These are phyloP conservation scores for Drosophila heteroneura DNA, from an alignment of 2,888 invertebrate species.

Conservation along the genomic window DNA sequence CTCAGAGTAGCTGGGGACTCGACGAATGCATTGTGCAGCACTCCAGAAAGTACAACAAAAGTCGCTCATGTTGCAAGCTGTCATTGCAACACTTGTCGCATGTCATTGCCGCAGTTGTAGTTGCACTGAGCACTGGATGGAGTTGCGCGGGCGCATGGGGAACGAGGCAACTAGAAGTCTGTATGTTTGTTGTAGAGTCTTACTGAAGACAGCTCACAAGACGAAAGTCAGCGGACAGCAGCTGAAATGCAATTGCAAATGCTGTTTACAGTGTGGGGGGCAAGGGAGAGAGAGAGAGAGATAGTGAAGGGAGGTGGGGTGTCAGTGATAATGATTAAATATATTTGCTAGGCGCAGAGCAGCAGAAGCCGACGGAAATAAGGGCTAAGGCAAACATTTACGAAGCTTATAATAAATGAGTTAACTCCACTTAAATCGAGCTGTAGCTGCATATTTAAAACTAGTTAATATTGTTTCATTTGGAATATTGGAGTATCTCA, in stretches of 20 bases:
- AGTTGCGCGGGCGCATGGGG: background rate
- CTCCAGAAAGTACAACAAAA: constrained; percentile 78
- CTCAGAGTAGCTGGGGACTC: constrained; percentile 52
- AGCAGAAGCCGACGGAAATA: background rate
- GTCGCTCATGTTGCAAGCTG: constrained; percentile 80
- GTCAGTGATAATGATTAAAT: constrained; percentile 64
- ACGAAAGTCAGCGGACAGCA: constrained; percentile 50
- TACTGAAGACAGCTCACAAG: constrained; percentile 47
- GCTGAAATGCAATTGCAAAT: constrained; percentile 66
- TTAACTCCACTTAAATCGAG: too few species aligned
- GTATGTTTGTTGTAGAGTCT: constrained; percentile 28
- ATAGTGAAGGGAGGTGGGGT: background rate
- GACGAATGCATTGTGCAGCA: constrained; percentile 74
- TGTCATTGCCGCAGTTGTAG: constrained; percentile 76
- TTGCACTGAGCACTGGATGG: constrained; percentile 30
- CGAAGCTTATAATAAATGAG: constrained; percentile 1
- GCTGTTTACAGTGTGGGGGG: constrained; percentile 14
- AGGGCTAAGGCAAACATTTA: background rate
- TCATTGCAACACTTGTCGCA: constrained; percentile 81
- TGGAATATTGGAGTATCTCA: background rate
- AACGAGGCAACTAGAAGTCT: constrained; percentile 1
- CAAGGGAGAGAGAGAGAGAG: background rate
- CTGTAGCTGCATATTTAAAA: too few species aligned
- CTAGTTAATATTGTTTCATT: background rate
- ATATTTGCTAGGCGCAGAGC: constrained; percentile 32